Conservation (phyloP, 53 echinoderm and acorn worm genomes). For the Mesocentrotus franciscanus region DNA sequence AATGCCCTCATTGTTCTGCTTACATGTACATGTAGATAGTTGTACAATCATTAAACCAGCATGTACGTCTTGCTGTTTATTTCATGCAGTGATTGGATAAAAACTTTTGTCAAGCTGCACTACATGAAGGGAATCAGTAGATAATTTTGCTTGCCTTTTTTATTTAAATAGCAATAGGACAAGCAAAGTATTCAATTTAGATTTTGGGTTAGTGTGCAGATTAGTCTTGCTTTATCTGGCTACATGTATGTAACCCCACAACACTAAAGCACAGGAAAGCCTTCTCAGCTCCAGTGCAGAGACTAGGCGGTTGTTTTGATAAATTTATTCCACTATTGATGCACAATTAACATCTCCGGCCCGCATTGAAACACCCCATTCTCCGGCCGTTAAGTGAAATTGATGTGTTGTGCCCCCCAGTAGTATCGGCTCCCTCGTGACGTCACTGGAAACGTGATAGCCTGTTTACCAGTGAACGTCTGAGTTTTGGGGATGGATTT, state of each 20-base stretch:
- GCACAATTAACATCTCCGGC: constrained; percentile 36
- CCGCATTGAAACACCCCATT: not conserved
- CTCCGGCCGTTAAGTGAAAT: constrained; percentile 1
- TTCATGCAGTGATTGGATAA: no score
- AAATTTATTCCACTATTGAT: constrained; percentile 43
- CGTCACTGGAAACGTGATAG: constrained; percentile 28
- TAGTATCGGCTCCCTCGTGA: constrained; percentile 25
- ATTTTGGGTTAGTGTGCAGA: not conserved
- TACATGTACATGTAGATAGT: no score
- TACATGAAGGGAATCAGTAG: not conserved
- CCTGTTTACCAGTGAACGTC: constrained; percentile 31
- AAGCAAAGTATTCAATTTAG: not conserved
- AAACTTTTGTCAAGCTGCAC: no score
- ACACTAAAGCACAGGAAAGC: not conserved
- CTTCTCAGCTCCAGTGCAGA: not conserved
- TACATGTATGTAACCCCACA: not conserved
- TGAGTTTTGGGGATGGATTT: constrained; percentile 29
- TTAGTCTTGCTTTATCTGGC: not conserved
- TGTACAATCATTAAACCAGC: no score
- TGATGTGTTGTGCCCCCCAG: constrained; percentile 36
- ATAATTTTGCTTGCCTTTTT: not conserved
- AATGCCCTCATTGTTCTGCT: no score
- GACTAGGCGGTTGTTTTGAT: constrained; percentile 11
- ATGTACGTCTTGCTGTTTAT: no score
- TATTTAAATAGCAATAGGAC: not conserved